These are phyloP conservation scores for Lottia gigantea DNA, from an alignment of 2,888 invertebrate genomes.

Conservation along the genomic window DNA sequence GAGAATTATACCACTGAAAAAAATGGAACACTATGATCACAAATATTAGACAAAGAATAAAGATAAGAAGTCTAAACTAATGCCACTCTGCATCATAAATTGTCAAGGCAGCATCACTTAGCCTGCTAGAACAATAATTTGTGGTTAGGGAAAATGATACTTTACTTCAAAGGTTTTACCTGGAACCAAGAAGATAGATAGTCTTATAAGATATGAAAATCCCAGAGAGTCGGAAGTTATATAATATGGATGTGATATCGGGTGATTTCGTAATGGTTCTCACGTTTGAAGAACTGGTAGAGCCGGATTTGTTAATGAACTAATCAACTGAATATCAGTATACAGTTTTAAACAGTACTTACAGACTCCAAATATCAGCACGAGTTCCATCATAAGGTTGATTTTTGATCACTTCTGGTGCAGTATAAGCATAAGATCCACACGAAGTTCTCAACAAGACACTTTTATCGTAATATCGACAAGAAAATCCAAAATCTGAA, in stretches of 20 bases:
- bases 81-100: no score
- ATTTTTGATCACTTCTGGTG: constrained; percentile 48
- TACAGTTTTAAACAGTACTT: constrained; percentile 27
- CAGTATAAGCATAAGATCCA: constrained; percentile 52
- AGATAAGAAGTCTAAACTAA: no score
- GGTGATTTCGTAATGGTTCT: no score
- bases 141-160: neutral
- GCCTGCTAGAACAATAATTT: neutral
- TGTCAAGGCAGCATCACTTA: neutral
- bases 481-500: constrained; percentile 54
- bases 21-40: neutral
- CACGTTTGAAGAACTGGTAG: no score
- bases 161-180: no score
- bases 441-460: constrained; percentile 44
- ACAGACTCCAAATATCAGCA: constrained; percentile 52
- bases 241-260: no score
- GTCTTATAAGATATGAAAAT: no score
- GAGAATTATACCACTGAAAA: constrained; percentile 44
- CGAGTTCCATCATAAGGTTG: constrained; percentile 45
- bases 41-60: neutral
- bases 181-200: no score
- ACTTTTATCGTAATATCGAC: constrained; percentile 28
- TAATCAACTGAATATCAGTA: no score
- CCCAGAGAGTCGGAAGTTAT: no score
- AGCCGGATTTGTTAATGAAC: no score